Evolutionary conservation across 2,888 invertebrate species (phyloP), one percentile per base, ranked within the genome.

Genomic region (Lasioglossum vierecki): DNA sequence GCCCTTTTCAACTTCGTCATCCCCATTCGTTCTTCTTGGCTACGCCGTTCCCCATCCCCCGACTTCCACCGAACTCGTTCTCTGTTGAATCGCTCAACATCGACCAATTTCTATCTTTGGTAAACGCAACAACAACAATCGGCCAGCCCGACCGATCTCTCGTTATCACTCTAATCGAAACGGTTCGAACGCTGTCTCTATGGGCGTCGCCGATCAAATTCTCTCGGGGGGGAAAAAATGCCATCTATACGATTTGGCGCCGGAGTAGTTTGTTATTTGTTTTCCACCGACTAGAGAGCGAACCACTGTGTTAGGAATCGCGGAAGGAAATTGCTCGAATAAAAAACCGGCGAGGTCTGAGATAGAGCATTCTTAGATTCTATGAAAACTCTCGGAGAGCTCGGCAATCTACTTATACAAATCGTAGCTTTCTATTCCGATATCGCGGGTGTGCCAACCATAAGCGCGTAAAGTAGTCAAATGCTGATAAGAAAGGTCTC

Each of bases 1-100:
- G 80, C 78, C 77, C 86, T 63, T 83, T 86, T 86, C 88, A 89
- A 84, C 86, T 89, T 86, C 78, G 83, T 80, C 81, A 76, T 76
- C 79, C 71, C 82, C 44, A 63, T 81, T 80, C 79, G 80, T 70
- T 78, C 82, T 66, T 79, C 75, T 73, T 74, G 73, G 66, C 84
- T 78, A 74, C 77, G 83, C 76, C 83, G 83, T 86, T 82, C 63
- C 66, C 80, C 70, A 35, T 89, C 79, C 83, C 73, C 73, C 57
- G 44, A 53, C 63, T 80, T 83, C 75, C 76, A 70, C n/a, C 74
- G 72, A 82, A 82, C 84, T 88, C 79, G 41, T 74, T 73, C 81
- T 72, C 71, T 44, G 78, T 73, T 88, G 68, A 79, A 68, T 74
- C 81, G 71, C 80, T 78, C 79, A 35, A 35, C 82, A 76, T 82